These are phyloP conservation scores for Pseudomyrmex flavicornis DNA, from an alignment of 1,140 invertebrate species.

Conservation along the genomic window DNA sequence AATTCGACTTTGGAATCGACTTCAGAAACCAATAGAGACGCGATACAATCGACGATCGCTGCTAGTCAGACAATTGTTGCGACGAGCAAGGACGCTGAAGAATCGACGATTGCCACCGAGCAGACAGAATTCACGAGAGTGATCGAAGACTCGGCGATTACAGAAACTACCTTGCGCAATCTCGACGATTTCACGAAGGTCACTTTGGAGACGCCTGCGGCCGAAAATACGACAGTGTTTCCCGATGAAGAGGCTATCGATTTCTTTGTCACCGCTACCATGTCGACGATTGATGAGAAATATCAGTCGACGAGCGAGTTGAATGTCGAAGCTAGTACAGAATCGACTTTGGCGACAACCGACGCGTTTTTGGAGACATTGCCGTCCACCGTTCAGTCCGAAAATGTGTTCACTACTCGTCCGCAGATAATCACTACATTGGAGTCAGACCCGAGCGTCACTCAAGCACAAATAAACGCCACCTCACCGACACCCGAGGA, in stretches of 20 bases:
- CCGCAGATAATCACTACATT: not conserved
- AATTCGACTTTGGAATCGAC: conserved; percentile 10
- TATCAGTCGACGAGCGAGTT: conserved; percentile 10
- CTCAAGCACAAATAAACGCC: not conserved
- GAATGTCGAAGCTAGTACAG: not conserved
- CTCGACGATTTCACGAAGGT: not conserved
- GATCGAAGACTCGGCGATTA: conserved; percentile 16
- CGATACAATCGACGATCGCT: conserved; percentile 26
- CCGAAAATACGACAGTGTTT: not conserved
- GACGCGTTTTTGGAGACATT: not conserved
- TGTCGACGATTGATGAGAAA: conserved; percentile 14
- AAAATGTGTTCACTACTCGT: not conserved
- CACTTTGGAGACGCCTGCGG: conserved; percentile 15
- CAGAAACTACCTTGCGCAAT: not conserved
- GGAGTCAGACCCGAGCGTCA: not conserved
- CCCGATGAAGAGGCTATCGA: not conserved
- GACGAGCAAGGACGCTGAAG: not conserved
- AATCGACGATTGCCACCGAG: not conserved
- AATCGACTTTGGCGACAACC: conserved; percentile 35
- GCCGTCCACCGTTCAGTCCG: not conserved
- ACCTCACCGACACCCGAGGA: not conserved
- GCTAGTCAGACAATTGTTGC: not conserved
- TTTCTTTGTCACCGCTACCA: not conserved
- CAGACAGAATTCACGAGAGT: not conserved
- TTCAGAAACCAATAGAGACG: not conserved